Evolutionary conservation across 2,888 invertebrate genomes (phyloP).

Genomic region (Andrena fulva): DNA sequence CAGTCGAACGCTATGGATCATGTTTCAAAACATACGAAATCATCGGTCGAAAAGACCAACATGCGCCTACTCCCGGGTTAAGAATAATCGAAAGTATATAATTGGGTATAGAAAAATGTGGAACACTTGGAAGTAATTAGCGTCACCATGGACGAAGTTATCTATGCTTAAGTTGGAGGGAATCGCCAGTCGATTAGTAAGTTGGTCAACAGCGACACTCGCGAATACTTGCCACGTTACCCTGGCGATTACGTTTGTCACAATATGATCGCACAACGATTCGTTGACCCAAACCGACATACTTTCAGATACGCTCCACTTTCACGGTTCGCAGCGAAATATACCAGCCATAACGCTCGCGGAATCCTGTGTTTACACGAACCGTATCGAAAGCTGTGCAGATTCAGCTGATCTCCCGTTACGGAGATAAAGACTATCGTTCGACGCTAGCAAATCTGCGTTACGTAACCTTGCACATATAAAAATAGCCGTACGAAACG

Average conservation of each 20-base stretch:
- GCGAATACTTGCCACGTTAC: background rate
- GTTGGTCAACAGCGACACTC: background rate
- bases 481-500: constrained; percentile 13
- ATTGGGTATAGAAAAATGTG: too few species aligned
- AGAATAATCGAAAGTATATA: too few species aligned
- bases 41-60: too few species aligned
- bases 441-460: background rate
- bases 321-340: constrained; percentile 29
- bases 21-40: too few species aligned
- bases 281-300: constrained; percentile 19
- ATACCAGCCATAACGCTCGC: background rate
- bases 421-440: background rate
- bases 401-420: background rate
- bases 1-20: too few species aligned
- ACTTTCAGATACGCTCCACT: constrained; percentile 51
- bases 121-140: background rate
- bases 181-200: background rate
- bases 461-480: constrained; percentile 1
- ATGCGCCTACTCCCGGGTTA: too few species aligned
- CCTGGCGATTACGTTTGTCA: constrained; percentile 20
- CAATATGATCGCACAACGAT: constrained; percentile 26
- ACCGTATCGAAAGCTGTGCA: background rate
- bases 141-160: background rate
- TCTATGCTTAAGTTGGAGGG: background rate
- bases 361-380: constrained; percentile 22